phyloP scores from a whole-genome alignment of 2,888 invertebrate species.

The Cepaea hortensis region DNA sequence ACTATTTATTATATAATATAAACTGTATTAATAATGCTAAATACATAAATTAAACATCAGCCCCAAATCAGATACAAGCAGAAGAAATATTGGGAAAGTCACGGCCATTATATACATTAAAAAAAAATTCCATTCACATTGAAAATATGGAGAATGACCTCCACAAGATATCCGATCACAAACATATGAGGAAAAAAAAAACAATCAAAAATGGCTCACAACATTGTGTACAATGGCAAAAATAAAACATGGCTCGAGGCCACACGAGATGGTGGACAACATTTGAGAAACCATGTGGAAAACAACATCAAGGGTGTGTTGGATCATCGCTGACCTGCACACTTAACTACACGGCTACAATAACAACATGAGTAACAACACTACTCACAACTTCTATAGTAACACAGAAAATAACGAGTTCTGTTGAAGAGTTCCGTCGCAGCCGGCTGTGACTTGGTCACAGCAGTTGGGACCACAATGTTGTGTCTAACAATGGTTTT shows the following conservation, averaged over 20 bases:
- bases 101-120: background rate
- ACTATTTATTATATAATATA: constrained; percentile 5
- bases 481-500: too few species aligned
- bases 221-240: constrained; percentile 18
- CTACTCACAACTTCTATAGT: constrained; percentile 16
- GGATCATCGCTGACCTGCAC: background rate
- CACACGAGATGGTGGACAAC: background rate
- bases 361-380: constrained; percentile 10
- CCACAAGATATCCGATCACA: constrained; percentile 12
- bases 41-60: background rate
- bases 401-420: constrained; percentile 39
- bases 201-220: constrained; percentile 18
- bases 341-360: constrained; percentile 1
- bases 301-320: constrained; percentile 6
- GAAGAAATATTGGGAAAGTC: background rate
- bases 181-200: background rate
- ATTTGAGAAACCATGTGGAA: background rate
- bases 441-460: background rate
- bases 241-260: background rate
- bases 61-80: constrained; percentile 24
- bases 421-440: background rate
- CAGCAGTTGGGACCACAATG: too few species aligned
- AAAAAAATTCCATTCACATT: background rate
- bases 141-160: background rate
- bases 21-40: constrained; percentile 16